Evolutionary conservation across 2,797 vertebrate species (phyloP).

Genomic region (Coranthus polyacanthus): DNA sequence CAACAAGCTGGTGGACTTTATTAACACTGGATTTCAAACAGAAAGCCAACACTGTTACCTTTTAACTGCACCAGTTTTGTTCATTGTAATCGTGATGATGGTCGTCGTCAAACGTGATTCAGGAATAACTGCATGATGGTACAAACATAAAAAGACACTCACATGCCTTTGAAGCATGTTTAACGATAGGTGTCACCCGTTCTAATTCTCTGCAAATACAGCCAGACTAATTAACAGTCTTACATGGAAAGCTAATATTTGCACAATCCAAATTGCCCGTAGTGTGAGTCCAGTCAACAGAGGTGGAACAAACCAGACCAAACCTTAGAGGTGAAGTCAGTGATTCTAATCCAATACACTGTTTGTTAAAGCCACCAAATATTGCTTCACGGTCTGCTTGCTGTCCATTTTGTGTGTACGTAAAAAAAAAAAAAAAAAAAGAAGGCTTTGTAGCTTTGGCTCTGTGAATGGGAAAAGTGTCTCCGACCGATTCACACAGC

Average conservation of each 20-base stretch:
- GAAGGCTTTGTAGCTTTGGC: too few species aligned
- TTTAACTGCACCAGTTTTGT: too few species aligned
- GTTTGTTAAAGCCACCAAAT: constrained; percentile 11
- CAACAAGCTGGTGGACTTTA: too few species aligned
- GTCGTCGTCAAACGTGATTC: constrained; percentile 6
- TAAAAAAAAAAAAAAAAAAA: too few species aligned
- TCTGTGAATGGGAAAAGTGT: too few species aligned
- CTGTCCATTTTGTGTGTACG: too few species aligned
- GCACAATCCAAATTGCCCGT: constrained; percentile 71
- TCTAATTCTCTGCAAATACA: constrained; percentile 57
- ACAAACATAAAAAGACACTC: constrained; percentile 4
- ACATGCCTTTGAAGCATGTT: constrained; percentile 25
- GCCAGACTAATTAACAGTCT: constrained; percentile 74
- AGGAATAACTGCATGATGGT: too few species aligned
- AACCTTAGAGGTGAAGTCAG: constrained; percentile 47
- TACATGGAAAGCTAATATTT: constrained; percentile 76
- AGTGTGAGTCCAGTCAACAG: constrained; percentile 76
- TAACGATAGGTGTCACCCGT: constrained; percentile 46
- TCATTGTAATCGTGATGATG: too few species aligned
- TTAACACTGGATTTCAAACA: too few species aligned
- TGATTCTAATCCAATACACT: neutral
- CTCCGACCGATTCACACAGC: too few species aligned
- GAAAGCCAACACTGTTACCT: too few species aligned
- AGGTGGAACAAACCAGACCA: constrained; percentile 73
- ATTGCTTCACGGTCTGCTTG: too few species aligned